Base-by-base conservation (phyloP, 2,113 vertebrate genomes). In the Pycnonotus jocosus region DNA sequence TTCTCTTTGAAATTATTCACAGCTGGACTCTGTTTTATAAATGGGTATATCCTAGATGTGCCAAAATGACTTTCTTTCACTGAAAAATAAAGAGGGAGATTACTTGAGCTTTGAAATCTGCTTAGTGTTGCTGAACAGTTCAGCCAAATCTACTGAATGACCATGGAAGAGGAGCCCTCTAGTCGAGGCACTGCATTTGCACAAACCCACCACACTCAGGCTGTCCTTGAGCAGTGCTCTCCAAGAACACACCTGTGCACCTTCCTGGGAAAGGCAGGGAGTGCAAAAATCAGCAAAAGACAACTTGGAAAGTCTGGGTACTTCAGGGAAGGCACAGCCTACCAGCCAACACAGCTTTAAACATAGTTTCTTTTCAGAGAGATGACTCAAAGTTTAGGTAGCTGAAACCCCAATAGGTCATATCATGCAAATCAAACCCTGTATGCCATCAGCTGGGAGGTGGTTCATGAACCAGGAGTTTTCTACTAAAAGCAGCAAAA, bases 391-490 rank as follows among this genome's bases (percentile, higher is more conserved):
- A 90, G 35, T 91, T 89, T 45, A 83, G 54, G 79, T 4, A 48
- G 71, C 82, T 92, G 76, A 88, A 92, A 81, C 56, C 71, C 65
- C 79, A 85, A 4, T 61, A 86, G 92, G 51, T 90, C 66, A 24
- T 10, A 38, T 19, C 70, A 95, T 92, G 90, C 90, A 96, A 97
- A 95, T 94, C 61, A 66, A 87, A 25, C 18, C 25, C 89, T 17
- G 69, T 3, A 22, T 0, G 0, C 62, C 66, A 90, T 88, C 94
- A 94, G 69, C 90, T 90, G 82, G 30, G 50, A 86, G 54, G 45
- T 17, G 17, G 54, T 45, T 90, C 50, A 61, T 1, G 0, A 90
- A 45, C 19, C 80, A 81, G 45, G 48, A 87, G 53, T 45, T 70
- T 76, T 33, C 92, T 80, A 38, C 15, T 86, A 64, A 91, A 71